Evolutionary conservation across 1,140 invertebrate species (phyloP).

Genomic region (Pseudomyrmex concolor): DNA sequence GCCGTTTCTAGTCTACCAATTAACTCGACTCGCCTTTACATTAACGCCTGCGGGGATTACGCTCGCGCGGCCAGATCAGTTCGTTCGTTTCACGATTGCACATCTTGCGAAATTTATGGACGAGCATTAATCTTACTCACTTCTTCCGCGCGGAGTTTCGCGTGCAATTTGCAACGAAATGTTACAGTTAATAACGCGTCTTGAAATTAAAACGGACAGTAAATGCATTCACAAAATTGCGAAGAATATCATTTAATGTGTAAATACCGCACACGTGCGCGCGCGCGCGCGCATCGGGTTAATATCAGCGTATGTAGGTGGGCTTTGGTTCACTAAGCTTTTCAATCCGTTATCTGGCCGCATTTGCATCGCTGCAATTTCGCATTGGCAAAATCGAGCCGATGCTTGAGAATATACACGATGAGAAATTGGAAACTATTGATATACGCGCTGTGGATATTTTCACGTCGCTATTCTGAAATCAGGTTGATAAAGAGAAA

Average conservation of each 20-base stretch:
- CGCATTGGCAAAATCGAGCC: neutral
- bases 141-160: neutral
- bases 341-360: neutral
- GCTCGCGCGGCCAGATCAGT: constrained; percentile 4
- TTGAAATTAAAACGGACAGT: neutral
- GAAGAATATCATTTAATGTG: neutral
- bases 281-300: neutral
- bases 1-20: constrained; percentile 44
- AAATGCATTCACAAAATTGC: neutral
- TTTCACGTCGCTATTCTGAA: constrained; percentile 15
- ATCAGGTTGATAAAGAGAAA: constrained; percentile 62
- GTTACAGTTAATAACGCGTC: neutral
- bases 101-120: neutral
- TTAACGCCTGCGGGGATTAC: constrained; percentile 56
- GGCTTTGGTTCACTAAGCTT: neutral
- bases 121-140: constrained; percentile 23
- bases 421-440: neutral
- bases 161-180: neutral
- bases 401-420: constrained; percentile 6
- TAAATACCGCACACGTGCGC: too few relatives aligned
- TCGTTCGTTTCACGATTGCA: neutral
- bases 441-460: constrained; percentile 8
- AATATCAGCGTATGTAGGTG: neutral
- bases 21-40: constrained; percentile 54
- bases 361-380: neutral